phyloP scores from a whole-genome alignment of 2,888 invertebrate genomes.

The Volucella inflata region DNA sequence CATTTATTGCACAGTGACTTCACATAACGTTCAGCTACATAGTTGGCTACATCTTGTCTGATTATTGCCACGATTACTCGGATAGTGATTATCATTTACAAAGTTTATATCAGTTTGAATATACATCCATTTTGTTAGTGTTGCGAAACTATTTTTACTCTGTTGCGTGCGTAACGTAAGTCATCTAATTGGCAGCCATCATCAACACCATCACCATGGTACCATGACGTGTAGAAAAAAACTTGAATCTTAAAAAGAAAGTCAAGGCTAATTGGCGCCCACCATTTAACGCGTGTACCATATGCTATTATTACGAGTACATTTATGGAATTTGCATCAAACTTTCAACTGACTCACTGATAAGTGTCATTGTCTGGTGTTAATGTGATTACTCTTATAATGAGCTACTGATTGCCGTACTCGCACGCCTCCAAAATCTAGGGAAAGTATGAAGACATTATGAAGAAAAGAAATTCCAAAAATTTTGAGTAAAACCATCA shows the following conservation, averaged over 20 bases:
- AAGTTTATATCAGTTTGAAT: neutral
- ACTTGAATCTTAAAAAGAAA: constrained; percentile 54
- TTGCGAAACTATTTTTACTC: constrained; percentile 24
- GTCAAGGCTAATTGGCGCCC: constrained; percentile 54
- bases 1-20: constrained; percentile 31
- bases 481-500: constrained; percentile 9
- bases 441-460: constrained; percentile 25
- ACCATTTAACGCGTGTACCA: neutral
- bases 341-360: constrained; percentile 33
- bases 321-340: constrained; percentile 18
- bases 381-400: constrained; percentile 11
- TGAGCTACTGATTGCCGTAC: constrained; percentile 27
- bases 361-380: constrained; percentile 10
- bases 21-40: constrained; percentile 8
- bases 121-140: neutral
- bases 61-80: constrained; percentile 15
- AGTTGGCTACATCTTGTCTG: constrained; percentile 31
- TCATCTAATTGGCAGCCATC: constrained; percentile 31
- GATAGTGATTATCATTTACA: constrained; percentile 1
- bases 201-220: constrained; percentile 1
- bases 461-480: neutral
- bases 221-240: constrained; percentile 7
- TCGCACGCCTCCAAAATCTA: neutral
- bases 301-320: neutral
- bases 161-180: constrained; percentile 22